Conservation (phyloP, 2,888 invertebrate genomes). For the Drosophila bunnanda region DNA sequence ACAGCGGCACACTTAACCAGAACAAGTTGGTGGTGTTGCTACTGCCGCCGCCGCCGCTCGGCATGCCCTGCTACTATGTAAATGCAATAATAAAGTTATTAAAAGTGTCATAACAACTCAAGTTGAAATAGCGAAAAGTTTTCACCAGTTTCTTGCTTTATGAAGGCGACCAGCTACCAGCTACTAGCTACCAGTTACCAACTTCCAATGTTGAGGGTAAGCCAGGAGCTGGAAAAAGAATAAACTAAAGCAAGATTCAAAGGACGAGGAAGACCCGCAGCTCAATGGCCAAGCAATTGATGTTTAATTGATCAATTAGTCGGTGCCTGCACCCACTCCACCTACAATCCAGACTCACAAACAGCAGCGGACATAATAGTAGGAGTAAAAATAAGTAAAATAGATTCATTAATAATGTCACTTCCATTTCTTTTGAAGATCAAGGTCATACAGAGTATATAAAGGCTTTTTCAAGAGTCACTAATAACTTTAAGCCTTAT, state of each 20-base stretch:
- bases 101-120: constrained; percentile 84
- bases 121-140: constrained; percentile 76
- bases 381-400: not conserved
- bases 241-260: constrained; percentile 20
- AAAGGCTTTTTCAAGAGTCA: too few relatives aligned
- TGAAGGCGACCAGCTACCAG: constrained; percentile 35
- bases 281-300: constrained; percentile 69
- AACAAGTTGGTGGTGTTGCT: constrained; percentile 54
- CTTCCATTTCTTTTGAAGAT: not conserved
- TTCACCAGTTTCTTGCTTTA: constrained; percentile 63
- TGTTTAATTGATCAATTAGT: constrained; percentile 79
- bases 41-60: constrained; percentile 55
- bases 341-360: constrained; percentile 13
- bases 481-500: too few relatives aligned
- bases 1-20: constrained; percentile 56
- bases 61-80: constrained; percentile 70
- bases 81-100: constrained; percentile 84
- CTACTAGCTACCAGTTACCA: constrained; percentile 4
- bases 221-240: constrained; percentile 6
- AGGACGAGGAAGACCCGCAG: constrained; percentile 59
- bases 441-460: too few relatives aligned
- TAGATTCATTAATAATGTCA: too few relatives aligned
- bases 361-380: constrained; percentile 2
- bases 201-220: constrained; percentile 45
- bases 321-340: constrained; percentile 60